Conservation (phyloP, 2,113 vertebrate species). For the Phyllostomus discolor region DNA sequence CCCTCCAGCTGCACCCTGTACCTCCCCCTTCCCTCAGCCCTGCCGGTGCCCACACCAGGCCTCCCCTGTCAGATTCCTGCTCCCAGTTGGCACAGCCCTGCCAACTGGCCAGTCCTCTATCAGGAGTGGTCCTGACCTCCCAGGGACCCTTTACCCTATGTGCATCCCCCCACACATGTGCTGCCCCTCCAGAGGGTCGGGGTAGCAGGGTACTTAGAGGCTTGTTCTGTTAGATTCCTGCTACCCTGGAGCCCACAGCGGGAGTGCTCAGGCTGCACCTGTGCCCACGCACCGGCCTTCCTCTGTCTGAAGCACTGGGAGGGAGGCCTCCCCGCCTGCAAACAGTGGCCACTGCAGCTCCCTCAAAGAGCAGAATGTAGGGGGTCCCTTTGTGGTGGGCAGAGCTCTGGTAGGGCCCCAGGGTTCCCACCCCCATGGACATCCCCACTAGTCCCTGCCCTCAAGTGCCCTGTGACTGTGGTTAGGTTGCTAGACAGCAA, state of each 20-base stretch:
- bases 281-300: not conserved
- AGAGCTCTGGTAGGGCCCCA: not conserved
- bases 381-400: not conserved
- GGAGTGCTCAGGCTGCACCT: not conserved
- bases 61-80: not conserved
- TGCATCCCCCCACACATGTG: rapidly evolving
- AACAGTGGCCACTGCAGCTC: not conserved
- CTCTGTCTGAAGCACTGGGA: not conserved
- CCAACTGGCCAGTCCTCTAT: not conserved
- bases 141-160: too few relatives aligned
- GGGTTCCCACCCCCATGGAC: not conserved
- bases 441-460: not conserved
- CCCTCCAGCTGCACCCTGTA: too few relatives aligned
- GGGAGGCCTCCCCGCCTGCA: too few relatives aligned
- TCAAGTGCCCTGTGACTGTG: not conserved
- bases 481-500: not conserved
- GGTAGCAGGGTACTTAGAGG: not conserved
- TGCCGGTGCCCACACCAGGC: not conserved
- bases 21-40: not conserved
- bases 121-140: not conserved
- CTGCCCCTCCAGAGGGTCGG: not conserved
- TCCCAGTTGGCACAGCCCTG: not conserved
- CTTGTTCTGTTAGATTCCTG: not conserved
- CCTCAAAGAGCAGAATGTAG: not conserved
- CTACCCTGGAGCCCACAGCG: rapidly evolving